Conservation (phyloP, 2,797 vertebrate genomes). For the Spheniscus humboldti region DNA sequence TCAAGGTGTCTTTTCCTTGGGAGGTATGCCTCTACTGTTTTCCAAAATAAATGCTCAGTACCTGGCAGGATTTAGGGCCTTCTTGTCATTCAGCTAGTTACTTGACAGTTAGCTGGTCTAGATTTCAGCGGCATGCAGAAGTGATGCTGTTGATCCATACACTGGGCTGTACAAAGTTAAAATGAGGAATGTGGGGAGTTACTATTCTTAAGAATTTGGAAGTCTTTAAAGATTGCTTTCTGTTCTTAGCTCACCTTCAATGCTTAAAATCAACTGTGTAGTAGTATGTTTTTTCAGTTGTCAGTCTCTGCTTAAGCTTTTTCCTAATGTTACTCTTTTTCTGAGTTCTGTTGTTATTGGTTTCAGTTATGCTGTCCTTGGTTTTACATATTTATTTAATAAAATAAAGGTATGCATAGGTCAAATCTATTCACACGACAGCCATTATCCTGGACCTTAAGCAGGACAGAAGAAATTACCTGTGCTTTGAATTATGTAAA, state of each 20-base stretch:
- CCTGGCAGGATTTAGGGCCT: no score
- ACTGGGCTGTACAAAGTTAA: no score
- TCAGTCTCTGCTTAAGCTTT: background rate
- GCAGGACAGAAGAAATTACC: background rate
- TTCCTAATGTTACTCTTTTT: background rate
- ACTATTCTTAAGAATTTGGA: no score
- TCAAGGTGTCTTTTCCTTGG: no score
- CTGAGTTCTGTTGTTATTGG: background rate
- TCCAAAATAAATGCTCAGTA: no score
- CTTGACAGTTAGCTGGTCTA: no score
- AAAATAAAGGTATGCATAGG: background rate
- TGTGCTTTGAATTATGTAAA: background rate
- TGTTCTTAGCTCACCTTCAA: background rate
- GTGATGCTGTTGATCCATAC: no score
- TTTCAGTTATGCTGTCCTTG: background rate
- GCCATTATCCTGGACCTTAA: background rate
- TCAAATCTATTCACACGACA: background rate
- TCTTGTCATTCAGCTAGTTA: no score
- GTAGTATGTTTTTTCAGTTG: background rate
- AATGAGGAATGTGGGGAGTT: no score
- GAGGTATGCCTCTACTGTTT: no score
- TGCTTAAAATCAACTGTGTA: background rate
- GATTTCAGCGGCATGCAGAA: no score
- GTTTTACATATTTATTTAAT: background rate
- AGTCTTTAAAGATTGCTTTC: background rate